phyloP scores from a whole-genome alignment of 35 echinoderm and acorn worm species.

The Lytechinus pictus region DNA sequence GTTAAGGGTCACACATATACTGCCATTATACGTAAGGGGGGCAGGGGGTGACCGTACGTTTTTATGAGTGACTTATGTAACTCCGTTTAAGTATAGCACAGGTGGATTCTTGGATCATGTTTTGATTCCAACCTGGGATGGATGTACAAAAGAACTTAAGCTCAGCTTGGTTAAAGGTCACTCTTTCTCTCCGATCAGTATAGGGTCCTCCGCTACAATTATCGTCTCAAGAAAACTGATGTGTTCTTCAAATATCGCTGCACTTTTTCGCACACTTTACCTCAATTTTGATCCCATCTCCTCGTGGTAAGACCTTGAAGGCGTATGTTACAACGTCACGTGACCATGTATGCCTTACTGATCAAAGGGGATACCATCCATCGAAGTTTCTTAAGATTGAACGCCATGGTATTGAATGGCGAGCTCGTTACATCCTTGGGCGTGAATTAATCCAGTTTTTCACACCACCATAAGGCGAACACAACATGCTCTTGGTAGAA shows the following conservation, averaged over 20 bases:
- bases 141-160: too few species aligned
- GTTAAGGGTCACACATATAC: too few species aligned
- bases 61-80: too few species aligned
- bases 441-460: not conserved
- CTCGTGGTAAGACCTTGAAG: not conserved
- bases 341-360: not conserved
- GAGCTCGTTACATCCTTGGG: not conserved
- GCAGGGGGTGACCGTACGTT: too few species aligned
- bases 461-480: not conserved
- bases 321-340: not conserved
- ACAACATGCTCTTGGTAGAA: not conserved
- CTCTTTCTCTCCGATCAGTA: not conserved
- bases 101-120: not conserved
- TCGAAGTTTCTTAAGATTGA: not conserved
- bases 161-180: not conserved
- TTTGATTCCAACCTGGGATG: not conserved
- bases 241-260: slow-evolving; percentile 17
- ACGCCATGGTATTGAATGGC: not conserved
- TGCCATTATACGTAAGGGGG: too few species aligned
- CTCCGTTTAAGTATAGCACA: too few species aligned
- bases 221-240: not conserved
- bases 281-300: not conserved
- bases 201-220: not conserved
- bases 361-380: not conserved
- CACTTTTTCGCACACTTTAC: not conserved